Evolutionary conservation across 2,888 invertebrate species (phyloP).

Genomic region (Brenthis ino): DNA sequence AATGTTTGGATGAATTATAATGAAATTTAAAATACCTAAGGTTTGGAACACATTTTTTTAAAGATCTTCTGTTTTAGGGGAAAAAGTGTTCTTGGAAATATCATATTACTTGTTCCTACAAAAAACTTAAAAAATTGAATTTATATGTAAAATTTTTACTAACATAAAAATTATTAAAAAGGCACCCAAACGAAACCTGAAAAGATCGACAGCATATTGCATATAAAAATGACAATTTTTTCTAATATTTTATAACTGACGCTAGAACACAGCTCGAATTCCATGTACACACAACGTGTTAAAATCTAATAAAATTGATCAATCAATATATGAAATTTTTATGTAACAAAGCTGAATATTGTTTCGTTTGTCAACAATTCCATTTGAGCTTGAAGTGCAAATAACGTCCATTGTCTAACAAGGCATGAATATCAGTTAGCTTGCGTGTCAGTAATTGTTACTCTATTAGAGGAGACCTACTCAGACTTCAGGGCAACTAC

Average conservation of each 20-base stretch:
- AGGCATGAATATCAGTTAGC: conserved; percentile 44
- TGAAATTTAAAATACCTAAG: too few species aligned
- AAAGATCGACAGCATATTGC: background rate
- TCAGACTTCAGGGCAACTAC: background rate
- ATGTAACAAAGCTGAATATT: conserved; percentile 35
- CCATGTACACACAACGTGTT: conserved; percentile 24
- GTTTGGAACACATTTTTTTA: too few species aligned
- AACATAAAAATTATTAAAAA: too few species aligned
- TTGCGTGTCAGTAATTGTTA: conserved; percentile 54
- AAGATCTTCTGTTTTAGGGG: too few species aligned
- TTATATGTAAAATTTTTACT: too few species aligned
- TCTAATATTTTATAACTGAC: conserved; percentile 7
- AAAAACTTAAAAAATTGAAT: too few species aligned
- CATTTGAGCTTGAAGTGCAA: conserved; percentile 38
- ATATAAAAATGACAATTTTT: background rate
- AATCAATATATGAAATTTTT: conserved; percentile 36
- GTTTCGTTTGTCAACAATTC: conserved; percentile 33
- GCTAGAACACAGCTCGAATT: conserved; percentile 17
- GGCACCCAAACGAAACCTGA: too few species aligned
- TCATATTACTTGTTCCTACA: too few species aligned
- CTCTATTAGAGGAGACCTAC: background rate
- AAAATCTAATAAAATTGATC: conserved; percentile 34
- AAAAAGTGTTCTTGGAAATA: too few species aligned
- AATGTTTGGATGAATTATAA: too few species aligned
- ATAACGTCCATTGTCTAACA: conserved; percentile 41